These are phyloP conservation scores for Nesogale talazaci DNA, from an alignment of 2,113 vertebrate genomes.

Conservation along the genomic window DNA sequence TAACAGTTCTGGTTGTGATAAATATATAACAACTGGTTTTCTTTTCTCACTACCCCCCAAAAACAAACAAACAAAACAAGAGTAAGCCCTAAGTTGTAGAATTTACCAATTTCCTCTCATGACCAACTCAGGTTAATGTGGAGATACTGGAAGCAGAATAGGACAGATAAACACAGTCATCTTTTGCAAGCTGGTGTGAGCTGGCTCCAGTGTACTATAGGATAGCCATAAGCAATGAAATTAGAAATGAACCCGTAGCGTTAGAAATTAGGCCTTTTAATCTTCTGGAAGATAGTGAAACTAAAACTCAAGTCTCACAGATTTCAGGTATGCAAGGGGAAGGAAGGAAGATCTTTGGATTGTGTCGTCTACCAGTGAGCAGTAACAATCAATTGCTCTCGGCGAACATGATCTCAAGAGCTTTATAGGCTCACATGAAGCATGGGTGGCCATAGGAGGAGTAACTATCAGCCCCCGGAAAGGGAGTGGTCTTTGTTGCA, in stretches of 20 bases:
- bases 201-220: neutral
- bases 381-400: slow-evolving; percentile 7
- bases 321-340: neutral
- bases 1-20: neutral
- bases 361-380: neutral
- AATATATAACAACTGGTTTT: neutral
- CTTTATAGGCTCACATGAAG: slow-evolving; percentile 31
- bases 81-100: neutral
- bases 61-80: neutral
- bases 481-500: slow-evolving; percentile 18
- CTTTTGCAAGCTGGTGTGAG: neutral
- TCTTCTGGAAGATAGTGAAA: slow-evolving; percentile 32
- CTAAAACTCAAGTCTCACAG: neutral
- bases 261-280: neutral
- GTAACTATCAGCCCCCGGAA: neutral
- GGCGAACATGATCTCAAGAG: slow-evolving; percentile 33
- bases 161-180: neutral
- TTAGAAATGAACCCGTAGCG: neutral
- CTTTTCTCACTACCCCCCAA: neutral
- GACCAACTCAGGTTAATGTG: neutral
- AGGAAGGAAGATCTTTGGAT: neutral
- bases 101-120: neutral
- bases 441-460: neutral
- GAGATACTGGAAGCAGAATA: slow-evolving; percentile 2
- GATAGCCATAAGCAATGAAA: slow-evolving; percentile 7